Conservation (phyloP, 2,888 invertebrate genomes). For the Melieria crassipennis region DNA sequence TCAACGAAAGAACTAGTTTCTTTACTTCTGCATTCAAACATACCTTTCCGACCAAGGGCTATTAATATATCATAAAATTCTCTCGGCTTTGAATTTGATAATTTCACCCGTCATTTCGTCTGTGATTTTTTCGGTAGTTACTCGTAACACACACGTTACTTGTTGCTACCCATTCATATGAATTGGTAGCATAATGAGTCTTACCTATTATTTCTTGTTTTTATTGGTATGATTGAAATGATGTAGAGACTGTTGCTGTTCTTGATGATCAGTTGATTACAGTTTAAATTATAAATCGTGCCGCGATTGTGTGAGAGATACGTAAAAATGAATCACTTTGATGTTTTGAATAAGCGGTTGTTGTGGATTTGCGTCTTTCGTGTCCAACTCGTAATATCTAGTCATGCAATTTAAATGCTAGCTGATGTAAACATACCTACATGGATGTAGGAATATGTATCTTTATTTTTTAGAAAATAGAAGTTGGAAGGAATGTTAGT, state of each 20-base stretch:
- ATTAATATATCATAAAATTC: too few relatives aligned
- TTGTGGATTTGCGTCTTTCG: constrained; percentile 26
- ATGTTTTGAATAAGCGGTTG: constrained; percentile 29
- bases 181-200: constrained; percentile 8
- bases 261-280: constrained; percentile 35
- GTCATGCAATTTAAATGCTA: constrained; percentile 36
- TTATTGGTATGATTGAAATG: constrained; percentile 31
- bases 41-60: too few relatives aligned
- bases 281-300: constrained; percentile 31
- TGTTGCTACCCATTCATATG: constrained; percentile 20
- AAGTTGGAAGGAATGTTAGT: constrained; percentile 16
- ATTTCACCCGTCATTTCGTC: constrained; percentile 16
- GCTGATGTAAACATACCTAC: constrained; percentile 10
- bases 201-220: constrained; percentile 22
- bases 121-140: constrained; percentile 20
- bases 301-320: constrained; percentile 13
- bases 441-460: background rate
- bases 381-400: constrained; percentile 30
- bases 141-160: constrained; percentile 27
- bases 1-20: too few relatives aligned
- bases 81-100: background rate
- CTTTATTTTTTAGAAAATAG: constrained; percentile 22
- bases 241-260: constrained; percentile 29
- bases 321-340: constrained; percentile 24
- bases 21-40: too few relatives aligned